Base-by-base conservation (phyloP, 1,140 invertebrate species). In the Panulirus ornatus region DNA sequence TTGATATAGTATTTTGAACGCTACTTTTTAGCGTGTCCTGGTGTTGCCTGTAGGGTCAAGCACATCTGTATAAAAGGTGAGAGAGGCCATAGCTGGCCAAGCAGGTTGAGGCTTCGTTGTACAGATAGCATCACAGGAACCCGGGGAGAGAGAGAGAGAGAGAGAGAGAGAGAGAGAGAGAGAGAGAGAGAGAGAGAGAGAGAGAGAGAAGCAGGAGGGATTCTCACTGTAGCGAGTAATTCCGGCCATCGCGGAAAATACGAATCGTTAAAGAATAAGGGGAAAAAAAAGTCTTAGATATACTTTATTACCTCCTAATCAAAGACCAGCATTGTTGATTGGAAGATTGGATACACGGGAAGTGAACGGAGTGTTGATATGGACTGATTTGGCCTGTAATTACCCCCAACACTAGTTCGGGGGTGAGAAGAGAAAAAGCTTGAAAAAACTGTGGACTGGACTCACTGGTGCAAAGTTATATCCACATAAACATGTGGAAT, bases 111-210 rank as follows among this genome's bases (percentile, higher is more conserved):
- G n/a, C n/a, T n/a, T n/a, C n/a, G n/a, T n/a, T n/a, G n/a, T n/a
- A n/a, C n/a, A n/a, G n/a, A n/a, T n/a, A n/a, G n/a, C n/a, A n/a
- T n/a, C n/a, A n/a, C n/a, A n/a, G n/a, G n/a, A n/a, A n/a, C n/a
- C n/a, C n/a, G n/a, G n/a, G n/a, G n/a, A n/a, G n/a, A n/a, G n/a
- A n/a, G n/a, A n/a, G n/a, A n/a, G n/a, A n/a, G n/a, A n/a, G 78
- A 54, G 0, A 58, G 11, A 58, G 14, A 14, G n/a, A 58, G 2
- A 27, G 1, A 0, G 0, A 47, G 44, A 51, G n/a, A 30, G 54
- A 63, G 51, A 83, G 27, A 66, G 81, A 83, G 47, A 83, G 79
- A 63, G 51, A 38, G 79, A 82, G 47, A 82, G 44, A 58, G 47
- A 83, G 54, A 27, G 81, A 66, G 34, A n/a, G 51, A 38, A 27